These are phyloP conservation scores for Drosophila recens DNA, from an alignment of 2,888 invertebrate genomes.

Conservation along the genomic window DNA sequence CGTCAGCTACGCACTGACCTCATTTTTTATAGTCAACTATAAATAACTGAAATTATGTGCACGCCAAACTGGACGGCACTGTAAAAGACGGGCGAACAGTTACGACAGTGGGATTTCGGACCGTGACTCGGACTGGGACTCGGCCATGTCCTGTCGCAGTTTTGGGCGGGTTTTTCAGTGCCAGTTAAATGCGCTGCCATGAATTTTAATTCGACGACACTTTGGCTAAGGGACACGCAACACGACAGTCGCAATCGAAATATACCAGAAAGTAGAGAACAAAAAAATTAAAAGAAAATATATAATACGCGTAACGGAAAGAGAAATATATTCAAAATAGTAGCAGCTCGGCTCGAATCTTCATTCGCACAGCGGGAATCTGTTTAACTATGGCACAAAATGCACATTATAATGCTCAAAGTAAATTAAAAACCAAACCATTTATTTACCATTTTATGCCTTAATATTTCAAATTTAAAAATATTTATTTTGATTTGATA, in stretches of 20 bases:
- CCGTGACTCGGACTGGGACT: not conserved
- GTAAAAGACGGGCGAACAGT: conserved; percentile 34
- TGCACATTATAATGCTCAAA: conserved; percentile 8
- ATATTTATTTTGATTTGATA: too few relatives aligned
- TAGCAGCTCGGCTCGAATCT: conserved; percentile 19
- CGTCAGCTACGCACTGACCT: conserved; percentile 63
- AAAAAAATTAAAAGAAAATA: conserved; percentile 21
- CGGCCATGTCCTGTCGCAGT: conserved; percentile 26
- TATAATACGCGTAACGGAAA: conserved; percentile 18
- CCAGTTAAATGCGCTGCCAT: conserved; percentile 76
- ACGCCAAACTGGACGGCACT: conserved; percentile 60
- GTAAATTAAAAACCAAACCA: not conserved
- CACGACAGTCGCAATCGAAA: conserved; percentile 59
- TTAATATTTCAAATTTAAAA: too few relatives aligned
- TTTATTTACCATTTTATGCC: too few relatives aligned
- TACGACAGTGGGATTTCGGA: conserved; percentile 15
- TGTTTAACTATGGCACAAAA: conserved; percentile 27
- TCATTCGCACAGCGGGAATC: conserved; percentile 31
- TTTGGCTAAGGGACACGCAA: conserved; percentile 67
- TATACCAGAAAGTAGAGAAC: conserved; percentile 14
- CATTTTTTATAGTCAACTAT: conserved; percentile 73
- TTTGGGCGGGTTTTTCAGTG: conserved; percentile 63
- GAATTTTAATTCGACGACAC: conserved; percentile 80
- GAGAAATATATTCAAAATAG: conserved; percentile 62
- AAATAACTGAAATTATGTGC: conserved; percentile 80